Evolutionary conservation across 2,113 vertebrate genomes (phyloP).

Genomic region (Saccopteryx leptura): DNA sequence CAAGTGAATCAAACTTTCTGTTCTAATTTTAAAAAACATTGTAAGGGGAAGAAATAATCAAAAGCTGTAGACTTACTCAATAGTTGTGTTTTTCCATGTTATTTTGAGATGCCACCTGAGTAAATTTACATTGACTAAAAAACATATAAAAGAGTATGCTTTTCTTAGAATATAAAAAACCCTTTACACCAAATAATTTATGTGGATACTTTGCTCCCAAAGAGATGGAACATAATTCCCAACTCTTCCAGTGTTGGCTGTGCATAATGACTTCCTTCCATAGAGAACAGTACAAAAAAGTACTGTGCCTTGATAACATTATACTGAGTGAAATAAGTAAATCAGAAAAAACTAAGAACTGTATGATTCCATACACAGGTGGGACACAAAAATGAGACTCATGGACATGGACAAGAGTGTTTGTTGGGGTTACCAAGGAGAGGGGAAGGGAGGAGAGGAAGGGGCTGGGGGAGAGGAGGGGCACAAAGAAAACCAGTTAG

Average conservation of each 20-base stretch:
- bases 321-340: too few species aligned
- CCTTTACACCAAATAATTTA: not conserved
- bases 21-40: not conserved
- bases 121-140: not conserved
- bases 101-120: slow-evolving; percentile 25
- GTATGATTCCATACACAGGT: too few species aligned
- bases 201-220: not conserved
- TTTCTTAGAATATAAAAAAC: slow-evolving; percentile 8
- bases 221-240: not conserved
- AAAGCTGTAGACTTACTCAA: slow-evolving; percentile 28
- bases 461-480: too few species aligned
- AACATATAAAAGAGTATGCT: not conserved
- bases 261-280: not conserved
- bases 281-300: not conserved
- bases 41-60: not conserved
- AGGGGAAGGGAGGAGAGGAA: too few species aligned
- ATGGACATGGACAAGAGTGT: too few species aligned
- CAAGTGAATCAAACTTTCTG: not conserved
- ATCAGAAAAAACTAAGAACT: too few species aligned
- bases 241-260: not conserved
- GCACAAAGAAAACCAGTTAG: too few species aligned
- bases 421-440: too few species aligned
- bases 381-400: too few species aligned
- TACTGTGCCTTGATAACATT: too few species aligned
- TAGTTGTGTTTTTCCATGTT: slow-evolving; percentile 26